Evolutionary conservation across 2,888 invertebrate genomes (phyloP), one percentile per base, ranked within the genome.

Genomic region (Cephus nigrinus): DNA sequence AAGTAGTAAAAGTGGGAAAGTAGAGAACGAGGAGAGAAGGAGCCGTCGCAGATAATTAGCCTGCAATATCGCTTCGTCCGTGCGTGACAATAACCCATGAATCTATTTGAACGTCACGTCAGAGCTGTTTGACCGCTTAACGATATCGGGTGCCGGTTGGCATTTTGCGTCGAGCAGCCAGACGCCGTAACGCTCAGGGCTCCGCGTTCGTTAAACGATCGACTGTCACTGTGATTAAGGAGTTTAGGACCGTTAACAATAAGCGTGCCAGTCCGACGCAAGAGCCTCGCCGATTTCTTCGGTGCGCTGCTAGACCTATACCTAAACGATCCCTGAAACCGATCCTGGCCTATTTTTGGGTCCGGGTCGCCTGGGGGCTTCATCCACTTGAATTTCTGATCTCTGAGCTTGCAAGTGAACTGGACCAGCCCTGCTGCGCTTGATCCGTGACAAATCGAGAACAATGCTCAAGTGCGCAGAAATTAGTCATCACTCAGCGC

Each of bases 401-500:
- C 32, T 32, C 71, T 31, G 71, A 15, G 71, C 71, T 32, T n/a
- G 23, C 31, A 12, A 30, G 30, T n/a, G 32, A 11, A n/a, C 32
- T 32, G 5, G 30, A 33, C 30, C 15, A 15, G 71, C 11, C 11
- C 9, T 4, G 71, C 31, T 71, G n/a, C 71, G 32, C 31, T 71
- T 71, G 31, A 33, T 55, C 36, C 73, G 75, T 72, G 78, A 73
- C 78, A 75, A 75, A 78, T 78, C 76, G 76, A 73, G 78, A 76
- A 78, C 78, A 76, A 78, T 78, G 76, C n/a, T 75, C 11, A 73
- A 40, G 80, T 79, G 80, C 35, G 79, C 80, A 85, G 83, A 87
- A 90, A 90, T 88, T 88, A 90, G 87, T 89, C 87, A 88, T 82
- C 86, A 82, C 79, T 79, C 78, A 55, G 69, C 68, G 40, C 80